These are phyloP conservation scores for Mirounga angustirostris DNA, from an alignment of 2,113 vertebrate genomes.

Conservation along the genomic window DNA sequence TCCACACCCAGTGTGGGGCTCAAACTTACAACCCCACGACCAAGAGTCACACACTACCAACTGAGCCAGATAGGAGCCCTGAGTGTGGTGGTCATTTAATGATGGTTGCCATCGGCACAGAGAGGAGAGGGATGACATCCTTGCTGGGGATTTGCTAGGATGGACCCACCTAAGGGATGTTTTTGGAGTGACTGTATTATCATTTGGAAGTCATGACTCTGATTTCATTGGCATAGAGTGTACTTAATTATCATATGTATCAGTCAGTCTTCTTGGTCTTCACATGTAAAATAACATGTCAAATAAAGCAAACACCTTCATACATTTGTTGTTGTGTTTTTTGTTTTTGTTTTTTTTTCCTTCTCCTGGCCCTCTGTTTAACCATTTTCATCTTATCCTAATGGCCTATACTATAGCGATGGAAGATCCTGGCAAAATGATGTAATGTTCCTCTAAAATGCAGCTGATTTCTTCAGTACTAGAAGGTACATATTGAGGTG, in stretches of 20 bases:
- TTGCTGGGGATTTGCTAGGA: neutral
- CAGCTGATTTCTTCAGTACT: neutral
- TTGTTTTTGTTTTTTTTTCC: fast-evolving
- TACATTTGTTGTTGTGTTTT: neutral
- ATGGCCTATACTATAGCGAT: neutral
- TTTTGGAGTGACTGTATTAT: neutral
- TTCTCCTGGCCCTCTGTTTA: fast-evolving
- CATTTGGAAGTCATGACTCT: neutral
- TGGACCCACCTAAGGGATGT: neutral
- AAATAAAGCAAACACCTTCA: neutral
- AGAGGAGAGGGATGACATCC: neutral
- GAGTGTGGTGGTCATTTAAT: neutral
- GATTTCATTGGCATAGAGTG: neutral
- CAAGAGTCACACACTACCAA: neutral
- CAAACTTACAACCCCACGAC: neutral
- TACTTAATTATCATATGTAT: neutral
- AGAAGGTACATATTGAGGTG: neutral
- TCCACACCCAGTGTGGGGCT: neutral
- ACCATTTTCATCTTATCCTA: neutral
- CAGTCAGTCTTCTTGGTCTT: neutral
- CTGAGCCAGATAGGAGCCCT: neutral
- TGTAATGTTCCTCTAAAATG: neutral
- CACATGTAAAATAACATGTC: neutral
- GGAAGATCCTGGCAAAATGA: neutral
- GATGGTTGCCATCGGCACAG: neutral